Conservation (phyloP, 2,888 invertebrate species). For the Lissonota sp. region DNA sequence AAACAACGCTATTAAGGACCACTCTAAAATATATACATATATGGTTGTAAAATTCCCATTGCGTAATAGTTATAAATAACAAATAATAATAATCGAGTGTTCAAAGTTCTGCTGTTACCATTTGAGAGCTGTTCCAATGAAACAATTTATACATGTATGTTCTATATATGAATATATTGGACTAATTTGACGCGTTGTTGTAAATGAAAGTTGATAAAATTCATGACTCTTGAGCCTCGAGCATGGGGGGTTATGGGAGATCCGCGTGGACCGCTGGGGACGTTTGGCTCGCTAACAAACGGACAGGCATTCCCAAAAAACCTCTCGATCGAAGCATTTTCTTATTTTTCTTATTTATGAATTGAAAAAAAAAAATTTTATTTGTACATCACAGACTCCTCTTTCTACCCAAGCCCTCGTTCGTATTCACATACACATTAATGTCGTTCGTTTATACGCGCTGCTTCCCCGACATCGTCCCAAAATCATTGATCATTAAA, state of each 20-base stretch:
- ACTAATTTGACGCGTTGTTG: slow-evolving; percentile 40
- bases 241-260: slow-evolving; percentile 83
- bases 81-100: slow-evolving; percentile 16
- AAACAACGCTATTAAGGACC: too few species aligned
- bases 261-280: slow-evolving; percentile 82
- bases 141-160: neutral
- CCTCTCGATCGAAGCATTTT: slow-evolving; percentile 41
- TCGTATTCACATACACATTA: neutral
- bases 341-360: slow-evolving; percentile 5
- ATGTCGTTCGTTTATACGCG: neutral
- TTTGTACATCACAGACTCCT: slow-evolving; percentile 14
- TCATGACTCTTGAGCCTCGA: slow-evolving; percentile 79
- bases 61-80: slow-evolving; percentile 13
- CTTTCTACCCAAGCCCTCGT: slow-evolving; percentile 4
- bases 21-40: too few species aligned
- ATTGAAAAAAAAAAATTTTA: too few species aligned
- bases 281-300: slow-evolving; percentile 84
- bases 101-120: slow-evolving; percentile 5
- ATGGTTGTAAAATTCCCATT: neutral
- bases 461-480: slow-evolving; percentile 8
- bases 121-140: neutral
- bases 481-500: neutral
- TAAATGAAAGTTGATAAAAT: slow-evolving; percentile 64
- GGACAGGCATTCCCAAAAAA: slow-evolving; percentile 83
- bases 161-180: slow-evolving; percentile 31